These are phyloP conservation scores for Anastrepha ludens DNA, from an alignment of 1,140 invertebrate species.

Conservation along the genomic window DNA sequence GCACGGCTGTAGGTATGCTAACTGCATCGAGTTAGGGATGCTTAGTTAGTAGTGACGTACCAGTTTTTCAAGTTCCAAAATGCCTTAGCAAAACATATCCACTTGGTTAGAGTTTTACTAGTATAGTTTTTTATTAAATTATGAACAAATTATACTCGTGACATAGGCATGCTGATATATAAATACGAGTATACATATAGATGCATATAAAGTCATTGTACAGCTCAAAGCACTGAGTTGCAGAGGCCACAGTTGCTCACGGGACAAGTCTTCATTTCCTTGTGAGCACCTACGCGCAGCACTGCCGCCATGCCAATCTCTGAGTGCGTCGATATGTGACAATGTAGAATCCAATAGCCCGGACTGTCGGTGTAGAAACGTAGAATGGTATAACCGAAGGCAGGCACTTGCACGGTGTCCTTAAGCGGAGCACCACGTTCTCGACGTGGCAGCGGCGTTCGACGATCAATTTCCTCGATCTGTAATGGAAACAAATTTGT, in stretches of 20 bases:
- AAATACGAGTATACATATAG: not conserved
- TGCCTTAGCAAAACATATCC: too few relatives aligned
- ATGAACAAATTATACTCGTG: too few relatives aligned
- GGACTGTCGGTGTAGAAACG: slow-evolving; percentile 69
- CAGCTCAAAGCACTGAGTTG: slow-evolving; percentile 59
- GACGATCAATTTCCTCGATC: slow-evolving; percentile 66
- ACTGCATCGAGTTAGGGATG: too few relatives aligned
- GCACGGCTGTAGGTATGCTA: too few relatives aligned
- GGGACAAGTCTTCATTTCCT: slow-evolving; percentile 71
- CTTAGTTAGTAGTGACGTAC: too few relatives aligned
- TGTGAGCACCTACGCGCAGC: slow-evolving; percentile 75
- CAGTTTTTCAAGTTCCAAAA: too few relatives aligned
- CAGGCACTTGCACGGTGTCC: slow-evolving; percentile 71
- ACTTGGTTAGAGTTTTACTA: not conserved
- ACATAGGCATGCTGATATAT: too few relatives aligned
- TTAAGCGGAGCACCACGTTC: slow-evolving; percentile 65
- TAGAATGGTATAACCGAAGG: slow-evolving; percentile 69
- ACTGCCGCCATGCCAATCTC: slow-evolving; percentile 77
- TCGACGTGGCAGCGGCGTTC: slow-evolving; percentile 62
- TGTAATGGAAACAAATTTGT: slow-evolving; percentile 55
- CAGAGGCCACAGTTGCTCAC: slow-evolving; percentile 71
- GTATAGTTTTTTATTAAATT: not conserved
- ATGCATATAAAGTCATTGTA: not conserved
- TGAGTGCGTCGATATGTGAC: slow-evolving; percentile 75
- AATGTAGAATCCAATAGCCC: slow-evolving; percentile 72